Conservation (phyloP, 2,113 vertebrate species). For the Copsychus sechellarum region DNA sequence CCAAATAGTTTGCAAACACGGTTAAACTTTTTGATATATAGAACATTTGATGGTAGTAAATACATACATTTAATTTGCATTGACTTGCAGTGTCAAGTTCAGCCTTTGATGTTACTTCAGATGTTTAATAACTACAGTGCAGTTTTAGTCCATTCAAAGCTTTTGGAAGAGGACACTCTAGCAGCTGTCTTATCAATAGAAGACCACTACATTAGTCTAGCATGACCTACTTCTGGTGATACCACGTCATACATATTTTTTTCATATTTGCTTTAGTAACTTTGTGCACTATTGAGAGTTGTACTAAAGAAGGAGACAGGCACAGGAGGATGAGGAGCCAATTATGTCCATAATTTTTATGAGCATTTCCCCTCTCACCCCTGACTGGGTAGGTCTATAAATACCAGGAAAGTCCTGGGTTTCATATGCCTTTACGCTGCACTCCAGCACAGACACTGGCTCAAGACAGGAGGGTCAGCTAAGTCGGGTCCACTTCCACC, state of each 20-base stretch:
- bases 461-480: neutral
- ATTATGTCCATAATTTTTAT: neutral
- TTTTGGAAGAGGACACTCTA: neutral
- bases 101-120: neutral
- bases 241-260: neutral
- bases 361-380: neutral
- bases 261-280: neutral
- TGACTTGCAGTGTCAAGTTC: neutral
- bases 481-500: accelerated
- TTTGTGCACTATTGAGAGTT: neutral
- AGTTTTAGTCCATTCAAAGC: neutral
- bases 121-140: neutral
- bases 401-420: neutral
- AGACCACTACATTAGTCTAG: neutral
- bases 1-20: neutral
- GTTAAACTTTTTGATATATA: neutral
- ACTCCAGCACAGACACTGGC: neutral
- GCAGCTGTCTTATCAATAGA: neutral
- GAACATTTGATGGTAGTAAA: neutral
- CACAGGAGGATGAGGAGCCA: neutral
- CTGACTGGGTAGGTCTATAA: neutral
- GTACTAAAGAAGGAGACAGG: neutral
- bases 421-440: neutral
- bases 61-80: neutral
- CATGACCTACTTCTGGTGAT: neutral